Percentiles rank a stretch among this genome's conserved stretches.
phyloP scores from a whole-genome alignment of 2,113 vertebrate genomes.

The Oriolus oriolus region DNA sequence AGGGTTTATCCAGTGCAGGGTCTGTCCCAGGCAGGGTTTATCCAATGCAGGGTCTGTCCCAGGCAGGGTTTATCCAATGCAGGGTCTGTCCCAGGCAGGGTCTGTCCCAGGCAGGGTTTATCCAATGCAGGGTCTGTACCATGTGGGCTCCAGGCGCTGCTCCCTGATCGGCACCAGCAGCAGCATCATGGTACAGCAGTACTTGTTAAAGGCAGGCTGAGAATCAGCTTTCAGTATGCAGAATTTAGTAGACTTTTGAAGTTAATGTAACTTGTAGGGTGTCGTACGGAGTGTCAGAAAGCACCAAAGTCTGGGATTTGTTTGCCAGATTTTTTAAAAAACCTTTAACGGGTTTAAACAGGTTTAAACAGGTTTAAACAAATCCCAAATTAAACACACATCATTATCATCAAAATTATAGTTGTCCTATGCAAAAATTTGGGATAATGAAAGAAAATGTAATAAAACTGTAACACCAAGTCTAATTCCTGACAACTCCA shows the following conservation, averaged over 20 bases:
- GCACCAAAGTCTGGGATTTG: not conserved
- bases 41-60: no score
- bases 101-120: no score
- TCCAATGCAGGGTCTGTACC: no score
- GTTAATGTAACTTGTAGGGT: not conserved
- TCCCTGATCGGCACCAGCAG: not conserved
- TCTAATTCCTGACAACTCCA: not conserved
- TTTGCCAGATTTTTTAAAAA: not conserved
- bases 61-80: no score
- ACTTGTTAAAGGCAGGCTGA: not conserved
- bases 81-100: no score
- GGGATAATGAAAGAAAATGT: not conserved
- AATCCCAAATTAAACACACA: not conserved
- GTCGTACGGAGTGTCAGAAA: not conserved
- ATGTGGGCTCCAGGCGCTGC: not conserved
- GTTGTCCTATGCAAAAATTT: not conserved
- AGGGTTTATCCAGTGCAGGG: no score
- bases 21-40: no score
- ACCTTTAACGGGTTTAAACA: not conserved
- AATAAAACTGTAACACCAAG: not conserved
- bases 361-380: not conserved
- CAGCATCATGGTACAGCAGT: fast-evolving
- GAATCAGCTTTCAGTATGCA: not conserved
- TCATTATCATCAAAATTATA: not conserved
- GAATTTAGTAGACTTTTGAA: not conserved